Evolutionary conservation across 2,113 vertebrate genomes (phyloP).

Genomic region (Cebidichthys violaceus): DNA sequence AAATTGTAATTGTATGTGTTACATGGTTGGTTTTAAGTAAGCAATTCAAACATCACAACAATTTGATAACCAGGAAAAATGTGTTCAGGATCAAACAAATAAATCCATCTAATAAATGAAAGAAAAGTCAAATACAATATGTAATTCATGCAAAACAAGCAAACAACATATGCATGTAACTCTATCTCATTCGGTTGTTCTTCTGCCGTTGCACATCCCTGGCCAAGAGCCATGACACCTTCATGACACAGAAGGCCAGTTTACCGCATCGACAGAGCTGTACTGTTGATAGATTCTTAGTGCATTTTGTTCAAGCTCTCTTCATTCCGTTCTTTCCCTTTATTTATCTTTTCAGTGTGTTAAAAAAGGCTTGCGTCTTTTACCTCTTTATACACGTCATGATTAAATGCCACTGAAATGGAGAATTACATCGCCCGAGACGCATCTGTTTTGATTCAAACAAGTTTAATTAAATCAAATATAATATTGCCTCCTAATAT

Average conservation of each 20-base stretch:
- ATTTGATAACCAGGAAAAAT: neutral
- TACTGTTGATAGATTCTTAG: neutral
- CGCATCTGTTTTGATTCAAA: slow-evolving; percentile 36
- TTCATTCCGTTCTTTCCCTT: neutral
- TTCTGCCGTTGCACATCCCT: neutral
- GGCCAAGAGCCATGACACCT: neutral
- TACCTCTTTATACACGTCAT: neutral
- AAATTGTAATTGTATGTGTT: neutral
- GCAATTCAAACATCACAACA: neutral
- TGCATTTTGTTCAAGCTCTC: neutral
- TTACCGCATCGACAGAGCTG: neutral
- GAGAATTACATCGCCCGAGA: neutral
- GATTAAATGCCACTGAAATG: slow-evolving; percentile 13
- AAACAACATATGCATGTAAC: slow-evolving; percentile 27
- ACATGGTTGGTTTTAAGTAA: neutral
- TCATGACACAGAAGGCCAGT: neutral
- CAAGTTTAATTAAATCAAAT: slow-evolving; percentile 42
- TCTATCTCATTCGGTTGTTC: neutral
- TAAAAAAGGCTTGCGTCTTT: neutral
- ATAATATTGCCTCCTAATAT: slow-evolving; percentile 3
- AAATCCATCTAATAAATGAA: neutral
- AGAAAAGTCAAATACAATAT: neutral
- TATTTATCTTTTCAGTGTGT: neutral
- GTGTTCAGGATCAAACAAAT: neutral
- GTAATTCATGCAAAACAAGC: slow-evolving; percentile 48